Conservation (phyloP, 2,113 vertebrate genomes). For the Patagioenas fasciata region DNA sequence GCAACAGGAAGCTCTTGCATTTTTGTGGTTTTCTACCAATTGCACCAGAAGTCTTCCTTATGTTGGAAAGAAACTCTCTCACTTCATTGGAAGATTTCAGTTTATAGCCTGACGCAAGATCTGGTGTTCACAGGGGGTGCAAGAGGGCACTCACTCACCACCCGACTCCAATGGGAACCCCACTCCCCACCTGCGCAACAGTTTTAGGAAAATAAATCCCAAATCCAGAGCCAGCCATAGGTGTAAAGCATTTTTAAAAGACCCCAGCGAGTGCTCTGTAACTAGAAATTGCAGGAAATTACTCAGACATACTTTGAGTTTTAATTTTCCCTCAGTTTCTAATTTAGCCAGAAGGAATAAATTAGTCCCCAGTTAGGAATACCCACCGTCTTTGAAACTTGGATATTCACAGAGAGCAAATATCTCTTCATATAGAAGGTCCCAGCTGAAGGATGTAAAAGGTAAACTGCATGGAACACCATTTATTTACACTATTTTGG, state of each 20-base stretch:
- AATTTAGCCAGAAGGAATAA: background rate
- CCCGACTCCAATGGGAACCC: background rate
- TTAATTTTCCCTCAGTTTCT: background rate
- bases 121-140: background rate
- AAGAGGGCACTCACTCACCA: background rate
- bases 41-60: background rate
- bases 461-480: background rate
- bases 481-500: slow-evolving; percentile 53
- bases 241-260: background rate
- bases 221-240: background rate
- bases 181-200: accelerated
- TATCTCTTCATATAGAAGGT: background rate
- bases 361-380: background rate
- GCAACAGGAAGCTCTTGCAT: background rate
- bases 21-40: background rate
- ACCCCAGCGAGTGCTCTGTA: background rate
- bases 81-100: background rate
- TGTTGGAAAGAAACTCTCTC: background rate
- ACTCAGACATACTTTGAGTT: background rate
- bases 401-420: background rate
- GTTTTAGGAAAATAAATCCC: background rate
- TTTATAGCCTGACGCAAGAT: background rate
- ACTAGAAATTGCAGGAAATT: slow-evolving; percentile 8
- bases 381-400: background rate
- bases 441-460: slow-evolving; percentile 26